These are phyloP conservation scores for Ophion slaviceki DNA, from an alignment of 2,888 invertebrate genomes.

Conservation along the genomic window DNA sequence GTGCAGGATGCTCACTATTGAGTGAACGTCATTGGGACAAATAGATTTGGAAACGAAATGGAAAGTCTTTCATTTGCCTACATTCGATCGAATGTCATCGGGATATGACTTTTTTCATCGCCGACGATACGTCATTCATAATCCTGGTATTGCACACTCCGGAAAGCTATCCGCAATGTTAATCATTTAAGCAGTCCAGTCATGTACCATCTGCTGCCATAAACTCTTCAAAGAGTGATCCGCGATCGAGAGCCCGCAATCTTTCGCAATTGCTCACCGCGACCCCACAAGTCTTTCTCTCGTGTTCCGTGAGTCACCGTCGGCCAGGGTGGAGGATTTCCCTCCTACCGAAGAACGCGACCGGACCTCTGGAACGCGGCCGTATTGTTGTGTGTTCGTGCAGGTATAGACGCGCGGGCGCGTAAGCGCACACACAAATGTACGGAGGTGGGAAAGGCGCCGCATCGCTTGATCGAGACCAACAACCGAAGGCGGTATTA, in stretches of 20 bases:
- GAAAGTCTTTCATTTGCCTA: too few species aligned
- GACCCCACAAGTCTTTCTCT: conserved; percentile 37
- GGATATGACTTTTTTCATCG: too few species aligned
- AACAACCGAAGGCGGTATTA: conserved; percentile 51
- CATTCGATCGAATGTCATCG: too few species aligned
- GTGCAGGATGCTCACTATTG: too few species aligned
- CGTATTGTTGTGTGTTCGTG: conserved; percentile 36
- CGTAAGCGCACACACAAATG: neutral
- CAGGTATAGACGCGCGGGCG: neutral
- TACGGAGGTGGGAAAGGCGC: conserved; percentile 52
- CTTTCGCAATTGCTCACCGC: conserved; percentile 50
- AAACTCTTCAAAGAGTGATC: conserved; percentile 39
- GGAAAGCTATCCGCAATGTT: conserved; percentile 29
- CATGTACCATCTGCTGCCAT: conserved; percentile 46
- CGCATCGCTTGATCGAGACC: conserved; percentile 62
- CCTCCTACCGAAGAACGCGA: conserved; percentile 6
- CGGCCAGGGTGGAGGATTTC: conserved; percentile 7
- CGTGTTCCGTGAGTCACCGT: conserved; percentile 42
- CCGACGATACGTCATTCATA: too few species aligned
- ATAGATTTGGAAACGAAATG: too few species aligned
- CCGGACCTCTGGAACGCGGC: conserved; percentile 49
- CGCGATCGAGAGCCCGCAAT: conserved; percentile 31
- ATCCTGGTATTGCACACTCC: too few species aligned
- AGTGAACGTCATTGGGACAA: too few species aligned
- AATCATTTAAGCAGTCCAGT: conserved; percentile 8